Evolutionary conservation across 1,140 invertebrate genomes (phyloP), one percentile per base, ranked within the genome.

Genomic region (Danaus plexippus): DNA sequence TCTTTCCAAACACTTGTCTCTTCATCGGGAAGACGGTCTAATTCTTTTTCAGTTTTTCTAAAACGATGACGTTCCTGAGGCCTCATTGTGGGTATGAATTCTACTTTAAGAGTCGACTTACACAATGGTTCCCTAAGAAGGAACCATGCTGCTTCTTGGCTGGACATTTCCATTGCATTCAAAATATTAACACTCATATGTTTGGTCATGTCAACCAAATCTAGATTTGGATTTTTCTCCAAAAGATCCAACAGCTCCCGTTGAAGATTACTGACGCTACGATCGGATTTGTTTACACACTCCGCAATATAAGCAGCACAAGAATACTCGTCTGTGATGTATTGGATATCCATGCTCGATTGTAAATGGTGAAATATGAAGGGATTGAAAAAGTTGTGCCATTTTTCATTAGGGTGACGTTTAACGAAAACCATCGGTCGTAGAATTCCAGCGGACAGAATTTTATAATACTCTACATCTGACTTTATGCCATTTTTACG

Each of bases 341-440:
- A 69, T 59, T 87, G 79, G 15, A 85, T 55, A 52, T 85, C 76
- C 18, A 57, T 87, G 47, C 78, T 84, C 1, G 77, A 83, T 57
- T 71, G 45, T 40, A 55, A 10, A 18, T 45, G 22, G n/a, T 64
- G 53, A 1, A 60, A 54, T 9, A 60, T 54, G 12, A 60, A 60
- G 22, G 52, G 58, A 60, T 60, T 60, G 22, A 60, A 60, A 32
- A 12, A 60, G 22, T 50, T 54, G 12, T 45, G 43, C 43, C 43
- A 45, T 45, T 45, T 45, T 54, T 60, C 58, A 13, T 11, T 48
- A 44, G 58, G 58, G n/a, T 54, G 11, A 11, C 59, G 53, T 55
- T 61, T 61, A 48, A 51, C 42, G 47, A 61, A 55, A 45, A 56
- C 53, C 47, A 40, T 55, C 52, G 59, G 53, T 12, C 53, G 12